A percentile compares a stretch with the other conserved stretches of the same genome.
phyloP scores from a whole-genome alignment of 2,888 invertebrate species.

The Abrostola triplasia region DNA sequence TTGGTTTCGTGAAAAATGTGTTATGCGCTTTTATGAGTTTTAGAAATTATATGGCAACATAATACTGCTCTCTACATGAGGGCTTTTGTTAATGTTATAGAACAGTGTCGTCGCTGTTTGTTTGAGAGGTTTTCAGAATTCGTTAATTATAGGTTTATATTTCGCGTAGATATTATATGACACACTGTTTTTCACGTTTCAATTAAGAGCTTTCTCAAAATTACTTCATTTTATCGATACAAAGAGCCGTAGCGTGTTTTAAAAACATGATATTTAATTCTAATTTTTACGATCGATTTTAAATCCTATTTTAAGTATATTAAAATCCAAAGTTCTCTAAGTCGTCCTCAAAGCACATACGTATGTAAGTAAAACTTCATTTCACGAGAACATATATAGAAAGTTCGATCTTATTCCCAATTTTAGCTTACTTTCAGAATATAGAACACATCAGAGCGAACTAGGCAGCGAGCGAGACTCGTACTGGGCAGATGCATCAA shows the following conservation, averaged over 20 bases:
- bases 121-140: too few relatives aligned
- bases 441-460: slow-evolving; percentile 38
- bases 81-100: background rate
- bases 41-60: slow-evolving; percentile 10
- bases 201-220: too few relatives aligned
- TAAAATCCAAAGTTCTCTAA: background rate
- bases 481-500: slow-evolving; percentile 51
- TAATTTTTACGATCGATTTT: too few relatives aligned
- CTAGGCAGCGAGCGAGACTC: slow-evolving; percentile 22
- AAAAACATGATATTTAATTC: too few relatives aligned
- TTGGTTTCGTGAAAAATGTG: slow-evolving; percentile 29
- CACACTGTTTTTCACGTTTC: too few relatives aligned
- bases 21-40: slow-evolving; percentile 18
- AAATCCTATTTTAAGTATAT: too few relatives aligned
- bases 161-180: too few relatives aligned
- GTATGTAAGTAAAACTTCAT: slow-evolving; percentile 26
- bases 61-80: background rate
- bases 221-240: too few relatives aligned
- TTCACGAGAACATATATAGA: slow-evolving; percentile 27
- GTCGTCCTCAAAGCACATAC: background rate
- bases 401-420: slow-evolving; percentile 45
- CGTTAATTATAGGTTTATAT: too few relatives aligned
- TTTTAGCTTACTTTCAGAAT: slow-evolving; percentile 46
- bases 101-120: background rate
- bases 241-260: too few relatives aligned